Conservation (phyloP, 2,113 vertebrate genomes). For the Alces alces region DNA sequence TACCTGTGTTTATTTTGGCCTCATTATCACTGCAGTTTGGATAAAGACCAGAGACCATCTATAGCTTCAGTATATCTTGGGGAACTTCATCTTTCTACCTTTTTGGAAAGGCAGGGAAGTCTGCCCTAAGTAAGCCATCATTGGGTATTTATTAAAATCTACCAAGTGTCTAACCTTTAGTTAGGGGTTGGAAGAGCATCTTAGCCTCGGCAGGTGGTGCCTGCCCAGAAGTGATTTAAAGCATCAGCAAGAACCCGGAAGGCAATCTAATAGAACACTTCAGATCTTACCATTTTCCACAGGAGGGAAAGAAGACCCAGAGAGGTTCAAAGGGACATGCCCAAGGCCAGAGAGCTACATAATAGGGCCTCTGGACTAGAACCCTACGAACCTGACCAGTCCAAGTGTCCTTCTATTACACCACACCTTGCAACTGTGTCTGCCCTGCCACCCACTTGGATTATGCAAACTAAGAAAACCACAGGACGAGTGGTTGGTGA, state of each 20-base stretch:
- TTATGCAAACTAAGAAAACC: background rate
- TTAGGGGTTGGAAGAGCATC: background rate
- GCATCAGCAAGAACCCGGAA: background rate
- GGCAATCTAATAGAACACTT: background rate
- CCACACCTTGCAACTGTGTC: rapidly evolving
- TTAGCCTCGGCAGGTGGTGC: background rate
- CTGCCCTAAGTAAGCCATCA: background rate
- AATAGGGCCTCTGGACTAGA: background rate
- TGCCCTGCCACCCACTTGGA: rapidly evolving
- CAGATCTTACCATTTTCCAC: background rate
- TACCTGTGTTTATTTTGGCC: background rate
- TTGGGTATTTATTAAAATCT: background rate
- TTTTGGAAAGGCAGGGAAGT: background rate
- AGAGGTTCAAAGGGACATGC: background rate
- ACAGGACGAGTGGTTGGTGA: background rate
- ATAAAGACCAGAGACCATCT: background rate
- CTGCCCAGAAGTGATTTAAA: background rate
- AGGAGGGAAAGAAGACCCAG: background rate
- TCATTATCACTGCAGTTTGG: background rate
- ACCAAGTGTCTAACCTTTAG: background rate
- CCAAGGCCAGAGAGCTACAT: background rate
- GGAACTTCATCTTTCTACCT: background rate
- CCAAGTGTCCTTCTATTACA: rapidly evolving
- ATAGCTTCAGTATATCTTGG: background rate
- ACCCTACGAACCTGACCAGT: background rate